Evolutionary conservation across 2,888 invertebrate species (phyloP), one percentile per base, ranked within the genome.

Genomic region (Deladenus siricidicola): DNA sequence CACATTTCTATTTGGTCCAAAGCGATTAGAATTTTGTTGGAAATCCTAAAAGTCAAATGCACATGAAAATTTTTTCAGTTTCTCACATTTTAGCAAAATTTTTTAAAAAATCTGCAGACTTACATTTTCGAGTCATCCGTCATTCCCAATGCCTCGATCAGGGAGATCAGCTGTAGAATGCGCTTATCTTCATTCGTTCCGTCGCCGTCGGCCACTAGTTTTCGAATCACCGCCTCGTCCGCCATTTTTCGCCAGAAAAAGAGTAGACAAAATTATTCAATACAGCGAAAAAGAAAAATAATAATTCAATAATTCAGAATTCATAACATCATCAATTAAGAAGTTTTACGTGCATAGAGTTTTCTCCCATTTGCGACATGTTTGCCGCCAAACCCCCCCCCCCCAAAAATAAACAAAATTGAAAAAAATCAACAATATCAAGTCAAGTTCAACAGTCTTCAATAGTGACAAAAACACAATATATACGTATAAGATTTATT

Each of bases 131-230:
- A 23, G 28, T 63, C 56, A 14, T 48, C 48, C 10, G 62, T 19
- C 24, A 54, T 45, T 24, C 21, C 49, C 23, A 62, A 23, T 29
- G 45, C 43, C 10, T 29, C 21, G 4, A 55, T 39, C 17, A 63
- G 45, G 4, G 58, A 23, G 21, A 65, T 50, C 1, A 74, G 24
- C 23, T 68, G 59, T 24, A 66, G 58, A 21, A 74, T 62, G 21
- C 91, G 83, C 60, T 92, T 85, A 79, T 96, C 94, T 79, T 96
- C 96, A 23, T 92, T 93, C 10, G 89, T 90, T 6, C 94, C 94
- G 83, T 96, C 94, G 19, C 94, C 96, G 80, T 96, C 96, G 73
- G 94, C 90, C 30, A 94, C 81, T 43, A 96, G 83, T 66, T 92
- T 85, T 70, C 91, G 85, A 70, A 89, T 86, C 64, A 94, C 91